These are phyloP conservation scores for Pipistrellus pygmaeus DNA, from an alignment of 2,797 vertebrate species.

Conservation along the genomic window DNA sequence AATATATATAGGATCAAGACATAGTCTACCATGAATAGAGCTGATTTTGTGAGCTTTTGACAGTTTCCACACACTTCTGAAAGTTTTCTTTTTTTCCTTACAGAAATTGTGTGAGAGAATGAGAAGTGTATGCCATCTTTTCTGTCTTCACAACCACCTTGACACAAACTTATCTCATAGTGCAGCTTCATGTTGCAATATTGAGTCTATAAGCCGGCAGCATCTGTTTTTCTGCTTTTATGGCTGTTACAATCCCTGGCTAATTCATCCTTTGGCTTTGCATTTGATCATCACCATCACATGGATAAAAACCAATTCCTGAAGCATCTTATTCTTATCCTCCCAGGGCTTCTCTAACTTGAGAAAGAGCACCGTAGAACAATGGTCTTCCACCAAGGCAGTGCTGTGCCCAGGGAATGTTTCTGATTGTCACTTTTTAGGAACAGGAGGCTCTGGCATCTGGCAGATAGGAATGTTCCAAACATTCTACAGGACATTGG, in stretches of 20 bases:
- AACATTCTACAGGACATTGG: background rate
- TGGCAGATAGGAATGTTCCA: background rate
- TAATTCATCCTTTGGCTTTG: constrained; percentile 1
- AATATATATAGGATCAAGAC: background rate
- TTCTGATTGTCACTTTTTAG: background rate
- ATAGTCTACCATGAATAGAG: background rate
- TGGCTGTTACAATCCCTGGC: background rate
- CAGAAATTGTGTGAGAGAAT: background rate
- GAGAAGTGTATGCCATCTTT: background rate
- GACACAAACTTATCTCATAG: background rate
- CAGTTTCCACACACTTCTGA: background rate
- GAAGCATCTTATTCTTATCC: background rate
- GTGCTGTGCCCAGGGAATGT: background rate
- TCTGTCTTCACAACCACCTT: background rate
- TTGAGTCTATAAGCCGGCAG: background rate
- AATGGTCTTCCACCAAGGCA: background rate
- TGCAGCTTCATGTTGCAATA: background rate
- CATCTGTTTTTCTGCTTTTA: background rate
- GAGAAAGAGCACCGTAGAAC: background rate
- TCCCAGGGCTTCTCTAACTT: background rate
- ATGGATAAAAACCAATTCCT: background rate
- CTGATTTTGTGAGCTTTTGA: background rate
- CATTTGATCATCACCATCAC: background rate
- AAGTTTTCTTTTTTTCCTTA: constrained; percentile 46
- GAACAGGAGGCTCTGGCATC: background rate